Evolutionary conservation across 2,113 vertebrate species (phyloP), one percentile per base, ranked within the genome.

Genomic region (Merops nubicus): DNA sequence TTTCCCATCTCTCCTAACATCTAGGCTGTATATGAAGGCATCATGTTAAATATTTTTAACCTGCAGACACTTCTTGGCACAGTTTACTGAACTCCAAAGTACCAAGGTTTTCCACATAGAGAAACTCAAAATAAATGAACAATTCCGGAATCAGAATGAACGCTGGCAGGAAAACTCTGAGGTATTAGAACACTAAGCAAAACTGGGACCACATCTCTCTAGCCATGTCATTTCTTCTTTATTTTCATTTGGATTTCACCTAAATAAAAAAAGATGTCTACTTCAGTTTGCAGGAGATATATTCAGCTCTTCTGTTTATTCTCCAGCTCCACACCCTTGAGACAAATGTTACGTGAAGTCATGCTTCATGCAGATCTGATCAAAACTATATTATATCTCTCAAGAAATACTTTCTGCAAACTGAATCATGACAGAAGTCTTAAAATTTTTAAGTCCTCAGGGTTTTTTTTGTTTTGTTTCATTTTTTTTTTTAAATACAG

Each of bases 51-150:
- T 88, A 70, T 75, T 95, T 94, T 89, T 70, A 86, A 89, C 47
- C 45, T 86, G 64, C 33, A 93, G 63, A 90, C 20, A 42, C 60
- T 76, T 87, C 74, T 76, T 78, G 73, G 92, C 77, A 91, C 31
- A 78, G 40, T 19, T 70, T 56, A 42, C 40, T 68, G 68, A 86
- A 67, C 79, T 91, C 69, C 75, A 45, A 87, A 86, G 19, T 53
- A 92, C 51, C 38, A 28, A 70, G 63, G 79, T 80, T 90, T 88
- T 86, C 88, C 68, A 93, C 31, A 43, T 0, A 84, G 18, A 80
- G 38, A 93, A 94, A 78, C 43, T 77, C 79, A 62, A 87, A 91
- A n/a, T 78, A 93, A 87, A 92, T 95, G 62, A 95, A 59, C 57
- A 47, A 68, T 64, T 74, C 68, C 86, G 69, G 51, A 85, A 72